Conservation (phyloP, 1,140 invertebrate genomes). For the Helicorthomorpha holstii region DNA sequence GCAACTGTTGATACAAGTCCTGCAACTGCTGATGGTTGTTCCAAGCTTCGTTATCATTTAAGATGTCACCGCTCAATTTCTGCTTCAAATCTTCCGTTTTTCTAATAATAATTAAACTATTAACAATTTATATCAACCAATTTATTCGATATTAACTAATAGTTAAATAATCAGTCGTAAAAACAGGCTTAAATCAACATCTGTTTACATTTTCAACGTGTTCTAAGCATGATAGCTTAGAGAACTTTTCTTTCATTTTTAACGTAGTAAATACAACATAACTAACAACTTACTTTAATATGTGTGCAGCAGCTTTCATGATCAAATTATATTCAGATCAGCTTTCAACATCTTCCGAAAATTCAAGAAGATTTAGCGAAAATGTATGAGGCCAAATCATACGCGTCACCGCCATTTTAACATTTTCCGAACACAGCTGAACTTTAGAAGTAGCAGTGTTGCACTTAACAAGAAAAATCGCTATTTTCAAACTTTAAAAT, state of each 20-base stretch:
- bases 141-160: slow-evolving; percentile 4
- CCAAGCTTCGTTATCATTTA: slow-evolving; percentile 40
- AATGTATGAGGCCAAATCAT: no score
- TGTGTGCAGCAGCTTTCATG: slow-evolving; percentile 47
- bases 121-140: not conserved
- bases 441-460: no score
- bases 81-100: slow-evolving; percentile 51
- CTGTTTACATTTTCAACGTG: no score
- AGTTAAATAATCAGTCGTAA: no score
- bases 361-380: no score
- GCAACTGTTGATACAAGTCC: slow-evolving; percentile 50
- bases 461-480: no score
- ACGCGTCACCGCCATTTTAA: no score
- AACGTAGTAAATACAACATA: not conserved
- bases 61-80: slow-evolving; percentile 38
- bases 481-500: no score
- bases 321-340: not conserved
- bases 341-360: not conserved
- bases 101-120: slow-evolving; percentile 31
- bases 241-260: no score
- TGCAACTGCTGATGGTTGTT: slow-evolving; percentile 44
- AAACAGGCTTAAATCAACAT: no score
- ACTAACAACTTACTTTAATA: slow-evolving; percentile 38
- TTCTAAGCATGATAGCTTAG: no score
- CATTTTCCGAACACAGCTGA: no score